Evolutionary conservation across 1,140 invertebrate genomes (phyloP).

Genomic region (Calliopsis andreniformis): DNA sequence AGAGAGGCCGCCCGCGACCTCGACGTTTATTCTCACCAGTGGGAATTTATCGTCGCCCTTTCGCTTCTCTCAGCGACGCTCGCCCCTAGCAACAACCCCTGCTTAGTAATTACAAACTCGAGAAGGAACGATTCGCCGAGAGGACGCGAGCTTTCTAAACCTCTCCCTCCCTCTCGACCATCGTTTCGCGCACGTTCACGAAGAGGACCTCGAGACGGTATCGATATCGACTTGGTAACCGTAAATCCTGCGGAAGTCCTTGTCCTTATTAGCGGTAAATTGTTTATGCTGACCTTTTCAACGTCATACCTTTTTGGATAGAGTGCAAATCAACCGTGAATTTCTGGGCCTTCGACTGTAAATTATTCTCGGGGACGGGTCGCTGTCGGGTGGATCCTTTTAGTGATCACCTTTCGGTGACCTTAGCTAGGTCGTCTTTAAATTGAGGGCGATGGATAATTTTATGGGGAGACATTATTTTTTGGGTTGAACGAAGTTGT

Average conservation of each 20-base stretch:
- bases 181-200: no score
- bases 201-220: no score
- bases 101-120: conserved; percentile 48
- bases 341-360: neutral
- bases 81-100: conserved; percentile 43
- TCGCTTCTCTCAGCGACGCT: conserved; percentile 32
- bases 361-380: neutral
- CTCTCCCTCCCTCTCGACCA: neutral
- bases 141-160: neutral
- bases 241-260: neutral
- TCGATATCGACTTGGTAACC: neutral
- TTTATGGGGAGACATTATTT: no score
- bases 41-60: conserved; percentile 46
- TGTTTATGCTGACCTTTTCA: neutral
- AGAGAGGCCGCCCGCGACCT: conserved; percentile 27
- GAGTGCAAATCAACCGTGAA: neutral
- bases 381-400: neutral
- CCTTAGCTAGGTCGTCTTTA: no score
- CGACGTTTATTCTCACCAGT: conserved; percentile 40
- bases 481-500: no score
- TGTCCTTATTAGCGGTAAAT: conserved; percentile 1
- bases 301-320: no score
- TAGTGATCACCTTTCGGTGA: conserved; percentile 5
- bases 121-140: conserved; percentile 24
- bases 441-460: conserved; percentile 9